Conservation (phyloP, 2,797 vertebrate genomes). For the Spinus olivaceus region DNA sequence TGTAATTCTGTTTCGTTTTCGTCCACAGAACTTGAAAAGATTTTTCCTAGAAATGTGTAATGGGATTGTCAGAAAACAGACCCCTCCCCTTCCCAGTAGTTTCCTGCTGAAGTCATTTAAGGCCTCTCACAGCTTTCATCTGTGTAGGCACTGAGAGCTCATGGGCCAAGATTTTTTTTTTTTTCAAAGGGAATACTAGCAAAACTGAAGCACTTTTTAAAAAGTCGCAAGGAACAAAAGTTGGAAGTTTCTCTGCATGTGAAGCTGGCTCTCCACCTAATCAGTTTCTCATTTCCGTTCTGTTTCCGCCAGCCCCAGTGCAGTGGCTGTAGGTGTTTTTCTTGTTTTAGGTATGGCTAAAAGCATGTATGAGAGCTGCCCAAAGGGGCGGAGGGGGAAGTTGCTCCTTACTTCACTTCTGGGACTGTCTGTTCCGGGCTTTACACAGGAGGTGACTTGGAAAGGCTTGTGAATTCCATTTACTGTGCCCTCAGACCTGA, state of each 20-base stretch:
- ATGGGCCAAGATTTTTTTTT: constrained; percentile 25
- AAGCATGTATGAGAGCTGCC: background rate
- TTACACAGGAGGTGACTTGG: constrained; percentile 61
- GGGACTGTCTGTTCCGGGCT: constrained; percentile 48
- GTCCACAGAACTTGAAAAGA: constrained; percentile 36
- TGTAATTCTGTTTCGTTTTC: constrained; percentile 53
- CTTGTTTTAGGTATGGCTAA: constrained; percentile 47
- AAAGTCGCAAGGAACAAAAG: background rate
- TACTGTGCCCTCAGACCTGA: constrained; percentile 47
- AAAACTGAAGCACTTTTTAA: background rate
- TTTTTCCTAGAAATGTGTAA: constrained; percentile 52
- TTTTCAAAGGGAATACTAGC: constrained; percentile 10
- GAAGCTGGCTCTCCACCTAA: background rate
- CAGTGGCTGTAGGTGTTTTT: constrained; percentile 43
- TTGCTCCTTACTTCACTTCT: constrained; percentile 50
- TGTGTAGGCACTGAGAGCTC: background rate
- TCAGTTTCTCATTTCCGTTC: constrained; percentile 8
- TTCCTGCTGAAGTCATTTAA: constrained; percentile 67
- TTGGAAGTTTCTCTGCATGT: constrained; percentile 5
- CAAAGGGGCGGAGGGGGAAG: constrained; percentile 31
- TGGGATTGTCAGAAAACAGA: constrained; percentile 64
- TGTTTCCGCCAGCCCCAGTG: background rate
- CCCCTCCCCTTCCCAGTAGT: constrained; percentile 61
- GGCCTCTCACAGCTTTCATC: constrained; percentile 59
- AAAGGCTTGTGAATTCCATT: constrained; percentile 60